Conservation (phyloP, 2,113 vertebrate species). For the Planiliza haematocheilus region DNA sequence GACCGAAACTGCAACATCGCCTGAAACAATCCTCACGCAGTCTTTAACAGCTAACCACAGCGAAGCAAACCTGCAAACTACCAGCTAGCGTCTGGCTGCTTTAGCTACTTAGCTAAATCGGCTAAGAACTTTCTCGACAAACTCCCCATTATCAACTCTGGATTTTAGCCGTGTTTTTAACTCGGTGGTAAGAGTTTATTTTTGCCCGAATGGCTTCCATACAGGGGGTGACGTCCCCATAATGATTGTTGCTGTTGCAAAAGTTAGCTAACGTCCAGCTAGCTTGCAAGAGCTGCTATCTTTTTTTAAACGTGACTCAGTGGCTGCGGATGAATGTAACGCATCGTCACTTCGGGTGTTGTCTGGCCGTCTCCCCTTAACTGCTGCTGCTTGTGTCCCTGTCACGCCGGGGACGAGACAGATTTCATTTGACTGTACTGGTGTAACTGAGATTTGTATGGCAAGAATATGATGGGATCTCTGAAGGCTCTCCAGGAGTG, state of each 20-base stretch:
- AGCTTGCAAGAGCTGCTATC: slow-evolving; percentile 33
- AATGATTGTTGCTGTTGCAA: slow-evolving; percentile 5
- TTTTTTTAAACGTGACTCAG: slow-evolving; percentile 44
- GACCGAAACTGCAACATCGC: not conserved
- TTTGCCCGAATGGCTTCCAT: not conserved
- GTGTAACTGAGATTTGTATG: too few relatives aligned
- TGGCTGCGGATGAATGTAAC: slow-evolving; percentile 46
- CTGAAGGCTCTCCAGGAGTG: slow-evolving; percentile 93
- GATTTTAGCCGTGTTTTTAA: slow-evolving; percentile 5
- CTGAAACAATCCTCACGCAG: not conserved
- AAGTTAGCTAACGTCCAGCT: slow-evolving; percentile 51
- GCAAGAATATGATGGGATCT: slow-evolving; percentile 87
- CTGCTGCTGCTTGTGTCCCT: slow-evolving; percentile 6
- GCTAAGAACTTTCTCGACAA: slow-evolving; percentile 49
- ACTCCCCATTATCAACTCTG: not conserved
- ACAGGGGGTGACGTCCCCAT: not conserved
- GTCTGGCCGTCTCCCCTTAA: slow-evolving; percentile 34
- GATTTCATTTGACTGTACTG: not conserved
- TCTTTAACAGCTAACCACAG: too few relatives aligned
- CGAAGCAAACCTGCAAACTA: not conserved
- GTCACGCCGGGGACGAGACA: not conserved
- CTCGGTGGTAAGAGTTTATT: too few relatives aligned
- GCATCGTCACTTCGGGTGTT: slow-evolving; percentile 61
- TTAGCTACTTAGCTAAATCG: slow-evolving; percentile 25
- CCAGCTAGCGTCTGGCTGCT: not conserved